phyloP scores from a whole-genome alignment of 1,140 invertebrate genomes.

The Sycophaga agraensis region DNA sequence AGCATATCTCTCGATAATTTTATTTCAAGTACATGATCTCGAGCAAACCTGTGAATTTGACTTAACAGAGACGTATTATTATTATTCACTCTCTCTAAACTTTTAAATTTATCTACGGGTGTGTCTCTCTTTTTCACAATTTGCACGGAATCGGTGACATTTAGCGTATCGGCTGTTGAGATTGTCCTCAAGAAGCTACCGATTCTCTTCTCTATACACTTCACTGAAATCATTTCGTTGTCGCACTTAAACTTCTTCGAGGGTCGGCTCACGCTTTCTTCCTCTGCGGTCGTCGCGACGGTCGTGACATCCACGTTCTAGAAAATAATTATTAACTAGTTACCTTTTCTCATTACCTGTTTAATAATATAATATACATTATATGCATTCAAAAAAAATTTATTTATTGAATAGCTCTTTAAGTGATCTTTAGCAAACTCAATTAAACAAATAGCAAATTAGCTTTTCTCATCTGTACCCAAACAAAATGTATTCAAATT shows the following conservation, averaged over 20 bases:
- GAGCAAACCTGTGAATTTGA: conserved; percentile 47
- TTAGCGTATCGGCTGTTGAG: conserved; percentile 37
- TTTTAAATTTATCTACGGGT: conserved; percentile 18
- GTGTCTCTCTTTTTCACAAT: conserved; percentile 36
- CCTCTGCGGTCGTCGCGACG: neutral
- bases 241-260: conserved; percentile 7
- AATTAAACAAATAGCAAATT: no score
- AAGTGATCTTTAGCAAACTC: no score
- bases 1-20: conserved; percentile 42
- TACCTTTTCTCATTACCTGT: no score
- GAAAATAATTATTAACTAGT: neutral
- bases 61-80: conserved; percentile 38
- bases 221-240: conserved; percentile 11
- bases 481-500: no score
- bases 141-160: conserved; percentile 47
- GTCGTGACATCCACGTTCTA: neutral
- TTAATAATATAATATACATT: no score
- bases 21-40: conserved; percentile 50
- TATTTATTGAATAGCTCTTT: no score
- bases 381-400: neutral
- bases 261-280: neutral
- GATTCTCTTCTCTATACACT: conserved; percentile 34
- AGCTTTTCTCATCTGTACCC: no score
- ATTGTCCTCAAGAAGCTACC: conserved; percentile 38
- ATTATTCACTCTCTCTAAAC: neutral